Evolutionary conservation across 2,113 vertebrate species (phyloP).

Genomic region (Leptodactylus fuscus): DNA sequence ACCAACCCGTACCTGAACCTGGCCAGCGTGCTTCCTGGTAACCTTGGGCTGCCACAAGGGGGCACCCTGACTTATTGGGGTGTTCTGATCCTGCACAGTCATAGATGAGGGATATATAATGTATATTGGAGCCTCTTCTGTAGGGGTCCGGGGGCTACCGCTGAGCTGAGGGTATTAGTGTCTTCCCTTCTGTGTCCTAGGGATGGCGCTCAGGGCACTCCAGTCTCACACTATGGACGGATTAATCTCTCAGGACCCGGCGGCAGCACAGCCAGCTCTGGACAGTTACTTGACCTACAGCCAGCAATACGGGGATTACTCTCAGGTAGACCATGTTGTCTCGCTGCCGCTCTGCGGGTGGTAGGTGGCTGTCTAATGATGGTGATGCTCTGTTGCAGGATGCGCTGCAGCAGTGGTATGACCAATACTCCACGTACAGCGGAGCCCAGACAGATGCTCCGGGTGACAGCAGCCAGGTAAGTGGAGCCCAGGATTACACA

Average conservation of each 20-base stretch:
- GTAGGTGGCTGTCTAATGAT: neutral
- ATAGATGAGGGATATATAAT: no score
- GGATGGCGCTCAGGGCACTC: conserved; percentile 70
- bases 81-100: neutral
- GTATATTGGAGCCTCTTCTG: no score
- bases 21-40: conserved; percentile 91
- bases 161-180: no score
- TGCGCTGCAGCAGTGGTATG: conserved; percentile 82
- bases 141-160: neutral
- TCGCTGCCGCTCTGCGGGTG: neutral
- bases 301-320: conserved; percentile 80
- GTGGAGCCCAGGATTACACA: neutral
- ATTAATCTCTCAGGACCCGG: conserved; percentile 76
- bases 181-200: conserved; percentile 25
- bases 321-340: conserved; percentile 71
- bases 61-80: neutral
- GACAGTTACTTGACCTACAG: conserved; percentile 81
- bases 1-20: conserved; percentile 96
- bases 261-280: conserved; percentile 74
- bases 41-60: conserved; percentile 70
- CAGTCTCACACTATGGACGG: conserved; percentile 74
- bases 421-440: conserved; percentile 77
- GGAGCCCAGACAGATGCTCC: conserved; percentile 67
- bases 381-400: conserved; percentile 66
- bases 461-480: conserved; percentile 79